Base-by-base conservation (phyloP, 2,113 vertebrate species). In the Notarius quadriscutis region DNA sequence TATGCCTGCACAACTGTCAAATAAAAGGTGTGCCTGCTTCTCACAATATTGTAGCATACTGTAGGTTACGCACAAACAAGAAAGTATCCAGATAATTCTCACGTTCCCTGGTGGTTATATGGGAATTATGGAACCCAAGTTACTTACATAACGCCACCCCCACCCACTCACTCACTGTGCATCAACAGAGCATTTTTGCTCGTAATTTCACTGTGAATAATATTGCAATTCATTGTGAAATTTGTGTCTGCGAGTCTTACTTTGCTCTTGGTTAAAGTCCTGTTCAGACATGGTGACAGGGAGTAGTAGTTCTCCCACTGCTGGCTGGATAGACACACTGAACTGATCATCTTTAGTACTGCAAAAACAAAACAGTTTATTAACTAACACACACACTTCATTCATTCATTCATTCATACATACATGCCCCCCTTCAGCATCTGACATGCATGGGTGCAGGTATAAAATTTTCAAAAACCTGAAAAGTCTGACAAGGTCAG, bases 341-440 rank as follows among this genome's bases (percentile, higher is more conserved):
- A 99, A 99, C 91, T 93, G 91, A 91, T 97, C 96, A 77, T 97
- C 95, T 90, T 97, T 97, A 84, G 98, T 99, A 93, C 98, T 99
- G 92, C 51, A 83, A 83, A 41, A 72, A 67, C 22, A 14, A 89
- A 55, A n/a, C 14, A 60, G 15, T 48, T 81, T 1, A 22, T 17
- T 6, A 30, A 75, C 17, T 50, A 55, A 62, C 83, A 62, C n/a
- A n/a, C n/a, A n/a, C n/a, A n/a, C n/a, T n/a, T n/a, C n/a, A n/a
- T n/a, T n/a, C n/a, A n/a, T n/a, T n/a, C n/a, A n/a, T n/a, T n/a
- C n/a, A n/a, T n/a, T n/a, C n/a, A n/a, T n/a, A n/a, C n/a, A n/a
- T n/a, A n/a, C n/a, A n/a, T n/a, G n/a, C n/a, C n/a, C n/a, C n/a
- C n/a, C n/a, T n/a, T n/a, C n/a, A n/a, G n/a, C n/a, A n/a, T n/a